phyloP scores from a whole-genome alignment of 2,113 vertebrate species.

The Lethenteron reissneri region DNA sequence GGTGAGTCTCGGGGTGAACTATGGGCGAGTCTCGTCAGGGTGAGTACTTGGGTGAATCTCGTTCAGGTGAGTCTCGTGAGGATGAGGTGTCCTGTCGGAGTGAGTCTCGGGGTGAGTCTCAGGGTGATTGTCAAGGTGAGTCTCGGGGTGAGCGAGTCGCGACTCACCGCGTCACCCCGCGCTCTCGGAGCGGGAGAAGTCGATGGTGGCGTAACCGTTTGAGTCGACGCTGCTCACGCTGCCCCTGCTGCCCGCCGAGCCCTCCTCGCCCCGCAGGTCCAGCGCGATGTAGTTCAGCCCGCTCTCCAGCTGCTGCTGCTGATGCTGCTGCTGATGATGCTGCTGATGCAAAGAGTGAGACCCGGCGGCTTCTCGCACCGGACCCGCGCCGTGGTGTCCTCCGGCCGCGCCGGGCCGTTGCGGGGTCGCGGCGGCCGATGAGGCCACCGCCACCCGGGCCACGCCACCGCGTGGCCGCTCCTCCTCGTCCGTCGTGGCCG shows the following conservation, averaged over 20 bases:
- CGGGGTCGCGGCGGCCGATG: background rate
- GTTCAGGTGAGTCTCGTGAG: no score
- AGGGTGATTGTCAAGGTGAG: no score
- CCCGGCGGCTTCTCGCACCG: background rate
- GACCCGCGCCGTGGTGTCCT: background rate
- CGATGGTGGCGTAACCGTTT: background rate
- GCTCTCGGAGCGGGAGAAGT: background rate
- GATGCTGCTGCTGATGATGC: background rate
- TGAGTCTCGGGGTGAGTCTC: no score
- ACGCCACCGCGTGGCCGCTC: no score
- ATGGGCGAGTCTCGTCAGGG: no score
- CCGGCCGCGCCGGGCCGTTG: background rate
- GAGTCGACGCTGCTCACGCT: constrained; percentile 2
- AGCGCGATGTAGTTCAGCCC: constrained; percentile 1
- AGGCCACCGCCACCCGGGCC: no score
- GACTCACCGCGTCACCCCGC: no score
- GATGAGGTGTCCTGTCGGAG: no score
- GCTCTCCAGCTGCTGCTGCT: background rate
- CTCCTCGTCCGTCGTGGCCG: no score
- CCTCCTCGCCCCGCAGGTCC: constrained; percentile 3
- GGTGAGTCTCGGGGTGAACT: no score
- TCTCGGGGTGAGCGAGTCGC: no score
- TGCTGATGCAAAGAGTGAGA: background rate
- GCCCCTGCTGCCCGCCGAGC: background rate
- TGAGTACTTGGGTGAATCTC: no score